These are phyloP conservation scores for Biston betularia DNA, from an alignment of 2,888 invertebrate genomes.

Conservation along the genomic window DNA sequence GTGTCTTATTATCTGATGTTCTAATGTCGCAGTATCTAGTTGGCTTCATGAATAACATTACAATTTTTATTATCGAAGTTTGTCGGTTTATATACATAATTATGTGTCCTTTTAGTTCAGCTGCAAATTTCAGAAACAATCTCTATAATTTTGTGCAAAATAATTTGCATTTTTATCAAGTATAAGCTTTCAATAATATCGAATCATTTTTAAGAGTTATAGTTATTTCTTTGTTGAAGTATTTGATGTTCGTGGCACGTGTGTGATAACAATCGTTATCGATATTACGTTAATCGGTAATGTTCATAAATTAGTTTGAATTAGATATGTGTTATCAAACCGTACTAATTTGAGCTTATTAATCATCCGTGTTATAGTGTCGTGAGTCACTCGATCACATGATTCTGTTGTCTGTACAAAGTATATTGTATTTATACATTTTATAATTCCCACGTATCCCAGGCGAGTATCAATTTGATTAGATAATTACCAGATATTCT, in stretches of 20 bases:
- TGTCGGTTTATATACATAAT: neutral
- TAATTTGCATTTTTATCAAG: no score
- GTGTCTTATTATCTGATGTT: neutral
- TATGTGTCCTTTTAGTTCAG: no score
- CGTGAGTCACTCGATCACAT: conserved; percentile 5
- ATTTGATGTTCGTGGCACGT: conserved; percentile 7
- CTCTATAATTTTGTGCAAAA: no score
- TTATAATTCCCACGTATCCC: neutral
- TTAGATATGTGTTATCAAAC: conserved; percentile 7
- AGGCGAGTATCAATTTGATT: no score
- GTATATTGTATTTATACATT: neutral
- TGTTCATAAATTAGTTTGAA: conserved; percentile 10
- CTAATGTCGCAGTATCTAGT: neutral
- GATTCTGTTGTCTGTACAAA: neutral
- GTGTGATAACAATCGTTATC: conserved; percentile 14
- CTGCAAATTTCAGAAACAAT: no score
- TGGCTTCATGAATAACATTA: conserved; percentile 16
- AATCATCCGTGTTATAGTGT: neutral
- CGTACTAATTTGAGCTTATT: conserved; percentile 4
- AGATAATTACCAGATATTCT: neutral
- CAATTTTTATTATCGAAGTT: neutral
- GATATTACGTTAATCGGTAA: conserved; percentile 2
- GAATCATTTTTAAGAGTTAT: neutral
- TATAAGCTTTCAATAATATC: neutral
- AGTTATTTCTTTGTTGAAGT: neutral